A percentile compares a stretch with the other conserved stretches of the same genome.
Conservation (phyloP, 1,140 invertebrate species). For the Drosophila lacteicornis region DNA sequence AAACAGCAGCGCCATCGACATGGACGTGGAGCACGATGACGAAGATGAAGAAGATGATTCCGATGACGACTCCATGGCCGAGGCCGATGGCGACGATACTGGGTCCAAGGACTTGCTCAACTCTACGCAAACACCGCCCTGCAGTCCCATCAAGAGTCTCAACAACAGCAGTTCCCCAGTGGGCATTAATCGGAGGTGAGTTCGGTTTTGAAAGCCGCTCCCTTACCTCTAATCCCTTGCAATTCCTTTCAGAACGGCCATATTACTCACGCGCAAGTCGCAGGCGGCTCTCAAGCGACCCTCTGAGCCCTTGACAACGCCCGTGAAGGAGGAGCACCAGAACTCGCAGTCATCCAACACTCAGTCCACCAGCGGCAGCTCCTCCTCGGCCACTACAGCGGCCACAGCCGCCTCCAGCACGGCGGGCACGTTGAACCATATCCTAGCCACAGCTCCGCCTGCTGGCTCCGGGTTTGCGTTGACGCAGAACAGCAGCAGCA, state of each 20-base stretch:
- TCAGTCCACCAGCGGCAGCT: conserved; percentile 83
- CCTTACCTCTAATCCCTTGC: neutral
- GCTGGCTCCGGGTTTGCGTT: conserved; percentile 53
- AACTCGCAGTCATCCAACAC: conserved; percentile 76
- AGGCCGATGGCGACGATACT: conserved; percentile 54
- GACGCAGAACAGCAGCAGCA: conserved; percentile 59
- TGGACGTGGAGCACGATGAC: conserved; percentile 64
- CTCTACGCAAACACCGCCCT: conserved; percentile 79
- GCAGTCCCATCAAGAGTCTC: conserved; percentile 81
- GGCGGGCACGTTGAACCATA: conserved; percentile 37
- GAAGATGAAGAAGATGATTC: conserved; percentile 78
- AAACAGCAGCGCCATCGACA: conserved; percentile 81
- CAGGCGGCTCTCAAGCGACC: conserved; percentile 86
- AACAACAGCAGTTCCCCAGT: conserved; percentile 85
- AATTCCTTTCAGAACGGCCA: conserved; percentile 88
- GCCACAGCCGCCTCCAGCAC: conserved; percentile 75
- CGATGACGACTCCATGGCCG: conserved; percentile 85
- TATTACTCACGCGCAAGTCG: conserved; percentile 92
- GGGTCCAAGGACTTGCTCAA: conserved; percentile 62
- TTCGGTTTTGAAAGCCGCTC: neutral
- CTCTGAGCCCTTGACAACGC: conserved; percentile 74
- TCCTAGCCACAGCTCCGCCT: conserved; percentile 40
- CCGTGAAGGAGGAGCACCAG: conserved; percentile 84
- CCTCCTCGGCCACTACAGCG: conserved; percentile 78
- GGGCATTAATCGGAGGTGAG: conserved; percentile 89